Conservation (phyloP, 2,113 vertebrate genomes). For the Hemichromis elongatus region DNA sequence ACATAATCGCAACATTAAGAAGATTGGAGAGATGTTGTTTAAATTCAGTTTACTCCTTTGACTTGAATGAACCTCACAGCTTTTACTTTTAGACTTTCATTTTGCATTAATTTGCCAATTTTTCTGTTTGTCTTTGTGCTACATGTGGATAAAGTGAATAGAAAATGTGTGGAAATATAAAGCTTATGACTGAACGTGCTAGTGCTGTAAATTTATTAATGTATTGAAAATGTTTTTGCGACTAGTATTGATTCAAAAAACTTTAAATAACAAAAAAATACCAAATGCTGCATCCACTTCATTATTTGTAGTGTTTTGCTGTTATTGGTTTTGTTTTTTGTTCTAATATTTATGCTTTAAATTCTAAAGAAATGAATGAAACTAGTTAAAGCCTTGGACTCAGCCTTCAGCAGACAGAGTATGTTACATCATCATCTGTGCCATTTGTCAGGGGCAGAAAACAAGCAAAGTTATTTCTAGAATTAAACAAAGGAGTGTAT, state of each 20-base stretch:
- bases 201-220: neutral
- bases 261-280: neutral
- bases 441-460: too few species aligned
- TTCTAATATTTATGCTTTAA: too few species aligned
- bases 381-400: too few species aligned
- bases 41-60: neutral
- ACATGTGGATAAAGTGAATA: neutral
- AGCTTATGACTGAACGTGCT: neutral
- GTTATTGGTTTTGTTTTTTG: too few species aligned
- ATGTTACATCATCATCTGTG: too few species aligned
- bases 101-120: neutral
- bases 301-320: neutral
- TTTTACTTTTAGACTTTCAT: neutral
- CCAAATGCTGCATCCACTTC: neutral
- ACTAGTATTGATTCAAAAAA: neutral
- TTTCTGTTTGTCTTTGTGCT: neutral
- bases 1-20: neutral
- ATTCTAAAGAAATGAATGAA: too few species aligned
- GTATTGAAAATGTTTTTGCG: neutral
- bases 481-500: rapidly evolving
- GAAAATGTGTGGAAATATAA: neutral
- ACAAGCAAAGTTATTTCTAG: too few species aligned
- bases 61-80: neutral
- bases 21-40: neutral
- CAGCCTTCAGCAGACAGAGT: too few species aligned